phyloP scores from a whole-genome alignment of 2,797 vertebrate genomes.

The Falco columbarius region DNA sequence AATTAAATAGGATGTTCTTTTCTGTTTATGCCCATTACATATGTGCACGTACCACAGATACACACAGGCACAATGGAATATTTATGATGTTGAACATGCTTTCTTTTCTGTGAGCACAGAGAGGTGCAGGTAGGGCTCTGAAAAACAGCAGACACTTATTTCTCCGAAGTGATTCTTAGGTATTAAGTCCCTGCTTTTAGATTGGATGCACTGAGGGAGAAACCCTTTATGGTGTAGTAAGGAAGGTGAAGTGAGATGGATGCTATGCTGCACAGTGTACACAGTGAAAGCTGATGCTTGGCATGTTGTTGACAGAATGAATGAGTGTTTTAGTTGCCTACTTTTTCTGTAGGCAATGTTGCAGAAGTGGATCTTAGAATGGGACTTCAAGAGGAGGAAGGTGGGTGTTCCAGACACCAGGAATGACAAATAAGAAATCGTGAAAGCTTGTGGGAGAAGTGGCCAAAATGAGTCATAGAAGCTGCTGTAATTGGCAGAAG shows the following conservation, averaged over 20 bases:
- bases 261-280: not conserved
- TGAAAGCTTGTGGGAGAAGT: slow-evolving; percentile 33
- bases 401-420: slow-evolving; percentile 17
- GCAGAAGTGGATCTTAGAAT: slow-evolving; percentile 57
- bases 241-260: not conserved
- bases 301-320: not conserved
- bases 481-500: slow-evolving; percentile 28
- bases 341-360: slow-evolving; percentile 55
- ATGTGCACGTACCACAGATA: not conserved
- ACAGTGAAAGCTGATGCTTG: not conserved
- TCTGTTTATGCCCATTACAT: not conserved
- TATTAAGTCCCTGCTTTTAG: not conserved
- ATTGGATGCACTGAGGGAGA: not conserved
- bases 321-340: slow-evolving; percentile 42
- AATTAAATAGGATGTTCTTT: not conserved
- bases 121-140: not conserved
- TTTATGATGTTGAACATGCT: not conserved
- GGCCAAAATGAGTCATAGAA: slow-evolving; percentile 11
- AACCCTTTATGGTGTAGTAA: not conserved
- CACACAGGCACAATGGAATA: not conserved
- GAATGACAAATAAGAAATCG: slow-evolving; percentile 1
- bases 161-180: not conserved
- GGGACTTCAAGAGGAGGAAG: slow-evolving; percentile 38
- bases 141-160: not conserved
- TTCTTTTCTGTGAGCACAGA: not conserved